Conservation (phyloP, 2,113 vertebrate species). For the Halichoerus grypus region DNA sequence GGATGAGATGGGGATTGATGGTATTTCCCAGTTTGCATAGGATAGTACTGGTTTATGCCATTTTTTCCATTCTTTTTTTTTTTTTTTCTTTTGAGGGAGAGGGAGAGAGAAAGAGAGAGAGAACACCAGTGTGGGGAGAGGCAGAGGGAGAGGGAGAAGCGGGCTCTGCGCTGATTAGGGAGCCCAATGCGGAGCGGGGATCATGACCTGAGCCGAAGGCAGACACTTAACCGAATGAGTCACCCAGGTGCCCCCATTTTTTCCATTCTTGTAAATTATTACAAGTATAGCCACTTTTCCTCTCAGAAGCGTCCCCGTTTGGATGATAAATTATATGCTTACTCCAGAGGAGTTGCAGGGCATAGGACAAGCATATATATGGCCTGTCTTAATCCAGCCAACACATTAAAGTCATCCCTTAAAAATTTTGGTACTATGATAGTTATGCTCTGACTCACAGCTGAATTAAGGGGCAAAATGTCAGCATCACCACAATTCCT, state of each 20-base stretch:
- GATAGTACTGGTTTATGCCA: background rate
- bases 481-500: slow-evolving; percentile 55
- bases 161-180: background rate
- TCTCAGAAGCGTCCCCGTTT: background rate
- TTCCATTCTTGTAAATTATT: background rate
- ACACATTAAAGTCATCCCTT: slow-evolving; percentile 34
- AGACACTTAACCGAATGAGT: background rate
- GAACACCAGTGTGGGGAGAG: background rate
- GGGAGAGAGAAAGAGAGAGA: background rate
- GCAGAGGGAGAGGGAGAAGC: background rate
- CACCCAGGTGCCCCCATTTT: background rate
- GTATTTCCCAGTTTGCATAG: background rate
- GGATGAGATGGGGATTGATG: no score
- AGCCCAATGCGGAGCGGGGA: background rate
- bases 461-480: slow-evolving; percentile 62
- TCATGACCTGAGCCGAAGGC: no score
- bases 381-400: background rate
- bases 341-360: background rate
- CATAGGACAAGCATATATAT: background rate
- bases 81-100: no score
- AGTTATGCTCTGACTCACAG: slow-evolving; percentile 57
- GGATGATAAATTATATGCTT: background rate
- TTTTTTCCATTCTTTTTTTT: background rate
- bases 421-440: slow-evolving; percentile 30
- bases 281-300: background rate